Conservation (phyloP, 2,888 invertebrate species). For the Ormyrus thymus region DNA sequence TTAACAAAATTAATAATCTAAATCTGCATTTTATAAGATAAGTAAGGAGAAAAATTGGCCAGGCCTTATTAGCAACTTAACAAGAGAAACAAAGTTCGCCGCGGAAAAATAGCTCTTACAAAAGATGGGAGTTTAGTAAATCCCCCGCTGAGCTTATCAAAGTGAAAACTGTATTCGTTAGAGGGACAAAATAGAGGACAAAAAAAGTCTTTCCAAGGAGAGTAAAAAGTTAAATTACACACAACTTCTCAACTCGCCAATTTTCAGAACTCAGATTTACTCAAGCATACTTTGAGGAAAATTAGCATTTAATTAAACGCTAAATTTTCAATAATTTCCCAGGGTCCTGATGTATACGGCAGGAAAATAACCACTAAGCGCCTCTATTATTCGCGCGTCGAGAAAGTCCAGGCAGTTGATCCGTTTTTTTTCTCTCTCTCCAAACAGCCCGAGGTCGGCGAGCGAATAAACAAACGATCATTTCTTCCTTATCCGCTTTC, state of each 20-base stretch:
- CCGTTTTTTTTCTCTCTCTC: too few relatives aligned
- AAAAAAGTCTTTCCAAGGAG: slow-evolving; percentile 27
- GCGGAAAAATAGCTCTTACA: slow-evolving; percentile 30
- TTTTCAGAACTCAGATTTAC: slow-evolving; percentile 8
- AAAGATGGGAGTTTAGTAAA: slow-evolving; percentile 35
- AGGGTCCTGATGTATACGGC: too few relatives aligned
- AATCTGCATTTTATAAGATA: background rate
- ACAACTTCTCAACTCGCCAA: background rate
- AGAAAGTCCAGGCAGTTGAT: too few relatives aligned
- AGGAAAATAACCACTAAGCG: too few relatives aligned
- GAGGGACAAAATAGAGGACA: slow-evolving; percentile 32
- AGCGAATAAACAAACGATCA: too few relatives aligned
- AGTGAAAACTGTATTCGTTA: slow-evolving; percentile 50
- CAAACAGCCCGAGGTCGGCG: too few relatives aligned
- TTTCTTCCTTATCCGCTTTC: too few relatives aligned
- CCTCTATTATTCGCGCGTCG: too few relatives aligned
- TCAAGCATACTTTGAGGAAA: slow-evolving; percentile 2
- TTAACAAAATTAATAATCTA: too few relatives aligned
- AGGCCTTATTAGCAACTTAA: slow-evolving; percentile 43
- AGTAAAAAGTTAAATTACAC: slow-evolving; percentile 41
- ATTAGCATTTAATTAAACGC: background rate
- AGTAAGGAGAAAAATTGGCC: slow-evolving; percentile 3
- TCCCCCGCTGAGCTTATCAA: slow-evolving; percentile 43
- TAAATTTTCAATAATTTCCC: too few relatives aligned
- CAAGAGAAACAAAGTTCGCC: slow-evolving; percentile 32